These are phyloP conservation scores for Diglossa brunneiventris DNA, from an alignment of 2,113 vertebrate genomes.

Conservation along the genomic window DNA sequence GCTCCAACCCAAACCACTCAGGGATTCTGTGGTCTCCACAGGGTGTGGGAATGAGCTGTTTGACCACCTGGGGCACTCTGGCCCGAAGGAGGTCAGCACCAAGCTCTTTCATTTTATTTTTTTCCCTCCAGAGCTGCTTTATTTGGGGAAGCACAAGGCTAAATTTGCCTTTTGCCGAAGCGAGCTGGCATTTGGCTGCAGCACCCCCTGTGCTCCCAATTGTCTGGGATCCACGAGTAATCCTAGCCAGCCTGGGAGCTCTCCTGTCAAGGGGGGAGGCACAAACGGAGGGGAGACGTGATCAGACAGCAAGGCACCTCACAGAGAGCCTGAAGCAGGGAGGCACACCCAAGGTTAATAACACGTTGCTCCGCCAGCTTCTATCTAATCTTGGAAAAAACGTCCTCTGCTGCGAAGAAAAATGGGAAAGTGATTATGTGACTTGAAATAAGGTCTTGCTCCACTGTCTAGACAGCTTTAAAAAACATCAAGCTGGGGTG, in stretches of 20 bases:
- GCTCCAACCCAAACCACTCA: neutral
- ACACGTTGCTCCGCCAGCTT: constrained; percentile 41
- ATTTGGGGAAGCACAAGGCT: neutral
- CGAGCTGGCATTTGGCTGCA: neutral
- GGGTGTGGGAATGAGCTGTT: neutral
- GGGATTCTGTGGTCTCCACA: neutral
- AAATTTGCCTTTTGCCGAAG: neutral
- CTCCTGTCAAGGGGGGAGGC: neutral
- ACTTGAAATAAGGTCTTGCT: constrained; percentile 61
- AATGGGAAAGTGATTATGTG: constrained; percentile 67
- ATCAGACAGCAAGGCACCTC: constrained; percentile 62
- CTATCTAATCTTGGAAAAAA: constrained; percentile 65
- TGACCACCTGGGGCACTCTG: neutral
- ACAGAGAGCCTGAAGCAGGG: neutral
- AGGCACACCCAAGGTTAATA: constrained; percentile 54
- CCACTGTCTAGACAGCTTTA: constrained; percentile 67
- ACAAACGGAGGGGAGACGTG: neutral
- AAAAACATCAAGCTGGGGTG: constrained; percentile 55
- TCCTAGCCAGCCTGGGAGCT: neutral
- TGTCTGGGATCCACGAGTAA: neutral
- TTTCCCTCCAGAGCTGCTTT: neutral
- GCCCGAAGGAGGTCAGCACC: neutral
- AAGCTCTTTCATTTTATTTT: neutral
- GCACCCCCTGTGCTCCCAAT: neutral
- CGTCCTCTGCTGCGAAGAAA: constrained; percentile 23